Evolutionary conservation across 2,888 invertebrate species (phyloP).

Genomic region (Sarcophaga variegata): DNA sequence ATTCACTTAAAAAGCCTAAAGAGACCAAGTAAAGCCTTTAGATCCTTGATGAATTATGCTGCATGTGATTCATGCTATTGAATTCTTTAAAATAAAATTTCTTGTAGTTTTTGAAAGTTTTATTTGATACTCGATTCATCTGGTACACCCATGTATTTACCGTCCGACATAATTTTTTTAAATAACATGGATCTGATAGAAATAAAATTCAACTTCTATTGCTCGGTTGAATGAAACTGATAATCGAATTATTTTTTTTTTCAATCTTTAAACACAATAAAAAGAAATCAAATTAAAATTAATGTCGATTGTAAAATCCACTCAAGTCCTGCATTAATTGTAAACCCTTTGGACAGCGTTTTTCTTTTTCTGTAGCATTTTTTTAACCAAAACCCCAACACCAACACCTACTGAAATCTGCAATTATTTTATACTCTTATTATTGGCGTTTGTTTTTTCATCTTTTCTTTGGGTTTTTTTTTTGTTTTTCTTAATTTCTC

Average conservation of each 20-base stretch:
- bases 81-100: too few species aligned
- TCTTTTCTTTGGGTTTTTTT: not conserved
- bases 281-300: slow-evolving; percentile 25
- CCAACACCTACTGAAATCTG: not conserved
- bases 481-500: slow-evolving; percentile 56
- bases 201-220: too few species aligned
- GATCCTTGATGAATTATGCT: too few species aligned
- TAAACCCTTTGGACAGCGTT: not conserved
- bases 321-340: not conserved
- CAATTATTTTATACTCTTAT: not conserved
- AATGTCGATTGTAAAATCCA: not conserved
- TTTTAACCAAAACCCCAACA: not conserved
- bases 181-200: too few species aligned
- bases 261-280: not conserved
- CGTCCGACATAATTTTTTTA: too few species aligned
- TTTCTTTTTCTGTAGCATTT: not conserved
- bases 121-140: too few species aligned
- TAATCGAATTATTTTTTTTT: not conserved
- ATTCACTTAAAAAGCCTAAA: too few species aligned
- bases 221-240: too few species aligned
- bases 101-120: too few species aligned
- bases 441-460: not conserved
- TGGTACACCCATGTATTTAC: too few species aligned
- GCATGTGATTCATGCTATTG: too few species aligned
- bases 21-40: too few species aligned